These are phyloP conservation scores for Pogonus chalceus DNA, from an alignment of 1,140 invertebrate species.

Conservation along the genomic window DNA sequence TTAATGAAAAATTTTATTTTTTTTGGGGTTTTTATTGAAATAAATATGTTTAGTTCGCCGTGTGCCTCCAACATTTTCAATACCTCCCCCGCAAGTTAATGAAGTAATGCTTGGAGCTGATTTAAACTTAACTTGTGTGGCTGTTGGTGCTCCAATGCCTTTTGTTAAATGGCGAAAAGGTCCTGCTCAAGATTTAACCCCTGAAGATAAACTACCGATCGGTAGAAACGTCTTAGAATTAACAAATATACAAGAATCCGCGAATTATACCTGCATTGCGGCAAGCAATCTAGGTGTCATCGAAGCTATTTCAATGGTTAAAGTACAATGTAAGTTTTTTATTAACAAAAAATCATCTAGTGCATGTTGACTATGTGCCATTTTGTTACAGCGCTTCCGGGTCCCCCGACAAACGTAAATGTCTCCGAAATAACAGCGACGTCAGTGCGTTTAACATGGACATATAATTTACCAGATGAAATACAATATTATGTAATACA, in stretches of 20 bases:
- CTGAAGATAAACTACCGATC: conserved; percentile 74
- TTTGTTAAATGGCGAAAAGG: conserved; percentile 92
- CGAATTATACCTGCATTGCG: conserved; percentile 95
- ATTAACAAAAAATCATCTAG: too few relatives aligned
- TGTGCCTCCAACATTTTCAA: conserved; percentile 89
- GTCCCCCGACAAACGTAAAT: conserved; percentile 74
- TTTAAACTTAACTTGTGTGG: conserved; percentile 91
- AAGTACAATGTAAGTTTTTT: conserved; percentile 82
- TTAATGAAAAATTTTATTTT: not conserved
- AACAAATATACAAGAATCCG: conserved; percentile 78
- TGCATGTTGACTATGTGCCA: not conserved
- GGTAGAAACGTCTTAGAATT: conserved; percentile 79
- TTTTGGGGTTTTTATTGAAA: not conserved
- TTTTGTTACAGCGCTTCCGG: conserved; percentile 64
- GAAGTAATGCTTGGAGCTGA: conserved; percentile 85
- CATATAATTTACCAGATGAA: conserved; percentile 73
- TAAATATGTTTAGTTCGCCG: conserved; percentile 59
- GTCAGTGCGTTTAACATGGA: conserved; percentile 84
- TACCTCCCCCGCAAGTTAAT: conserved; percentile 67
- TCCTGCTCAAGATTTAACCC: conserved; percentile 66
- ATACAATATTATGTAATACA: conserved; percentile 90
- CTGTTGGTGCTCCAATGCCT: conserved; percentile 95
- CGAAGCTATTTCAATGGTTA: conserved; percentile 74
- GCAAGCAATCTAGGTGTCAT: conserved; percentile 89
- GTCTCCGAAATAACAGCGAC: conserved; percentile 88